These are phyloP conservation scores for Dysdera silvatica DNA, from an alignment of 1,140 invertebrate species.

Conservation along the genomic window DNA sequence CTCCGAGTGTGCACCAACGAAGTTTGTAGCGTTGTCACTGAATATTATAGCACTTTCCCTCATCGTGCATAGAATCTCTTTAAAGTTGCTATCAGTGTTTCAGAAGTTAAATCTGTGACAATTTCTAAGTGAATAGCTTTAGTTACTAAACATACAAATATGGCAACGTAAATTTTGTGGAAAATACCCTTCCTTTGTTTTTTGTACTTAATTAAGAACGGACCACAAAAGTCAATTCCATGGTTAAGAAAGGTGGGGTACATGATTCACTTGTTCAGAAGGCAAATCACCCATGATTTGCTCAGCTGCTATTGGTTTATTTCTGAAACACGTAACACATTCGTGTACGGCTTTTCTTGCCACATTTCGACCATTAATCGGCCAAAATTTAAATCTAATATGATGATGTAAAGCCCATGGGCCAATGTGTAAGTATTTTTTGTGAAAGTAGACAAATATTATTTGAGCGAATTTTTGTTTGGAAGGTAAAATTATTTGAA, in stretches of 20 bases:
- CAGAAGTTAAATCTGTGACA: conserved; percentile 40
- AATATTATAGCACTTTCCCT: conserved; percentile 12
- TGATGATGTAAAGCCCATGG: background rate
- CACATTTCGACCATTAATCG: too few species aligned
- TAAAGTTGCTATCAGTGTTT: conserved; percentile 41
- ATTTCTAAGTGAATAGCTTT: conserved; percentile 45
- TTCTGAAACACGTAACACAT: conserved; percentile 4
- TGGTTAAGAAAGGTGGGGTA: background rate
- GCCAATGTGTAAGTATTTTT: background rate
- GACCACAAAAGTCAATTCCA: background rate
- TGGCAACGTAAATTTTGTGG: conserved; percentile 28
- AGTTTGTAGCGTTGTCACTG: background rate
- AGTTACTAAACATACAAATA: conserved; percentile 45
- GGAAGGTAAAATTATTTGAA: too few species aligned
- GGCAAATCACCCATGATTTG: conserved; percentile 3
- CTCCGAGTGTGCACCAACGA: background rate
- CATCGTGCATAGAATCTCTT: conserved; percentile 39
- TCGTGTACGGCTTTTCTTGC: background rate
- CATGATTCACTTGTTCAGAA: background rate
- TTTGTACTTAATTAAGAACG: background rate
- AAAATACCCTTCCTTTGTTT: conserved; percentile 1
- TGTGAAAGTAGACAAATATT: conserved; percentile 4
- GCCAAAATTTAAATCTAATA: conserved; percentile 4
- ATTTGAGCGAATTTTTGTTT: too few species aligned
- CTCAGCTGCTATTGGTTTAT: background rate